Evolutionary conservation across 2,888 invertebrate genomes (phyloP).

Genomic region (Helicoverpa assulta): DNA sequence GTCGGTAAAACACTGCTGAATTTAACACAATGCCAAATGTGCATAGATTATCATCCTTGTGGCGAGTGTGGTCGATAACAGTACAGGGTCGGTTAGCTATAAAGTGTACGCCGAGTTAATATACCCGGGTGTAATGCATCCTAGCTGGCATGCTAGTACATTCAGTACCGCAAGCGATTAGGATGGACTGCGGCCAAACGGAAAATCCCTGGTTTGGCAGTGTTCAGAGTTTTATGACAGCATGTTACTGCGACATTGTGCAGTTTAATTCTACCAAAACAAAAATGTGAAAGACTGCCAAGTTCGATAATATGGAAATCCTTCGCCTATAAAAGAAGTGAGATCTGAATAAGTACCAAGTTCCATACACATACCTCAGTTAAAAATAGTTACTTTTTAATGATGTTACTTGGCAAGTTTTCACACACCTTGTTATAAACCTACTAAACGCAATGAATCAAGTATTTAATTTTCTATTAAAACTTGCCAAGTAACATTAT

Average conservation of each 20-base stretch:
- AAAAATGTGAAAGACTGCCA: too few species aligned
- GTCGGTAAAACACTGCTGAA: constrained; percentile 26
- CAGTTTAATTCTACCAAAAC: constrained; percentile 26
- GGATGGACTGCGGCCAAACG: constrained; percentile 57
- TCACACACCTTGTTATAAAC: too few species aligned
- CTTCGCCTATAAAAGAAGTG: too few species aligned
- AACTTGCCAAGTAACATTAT: too few species aligned
- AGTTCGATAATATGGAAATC: too few species aligned
- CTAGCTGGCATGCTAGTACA: constrained; percentile 24
- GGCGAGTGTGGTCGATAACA: constrained; percentile 53
- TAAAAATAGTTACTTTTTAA: too few species aligned
- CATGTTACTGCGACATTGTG: constrained; percentile 32
- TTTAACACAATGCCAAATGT: constrained; percentile 33
- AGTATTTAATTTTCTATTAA: too few species aligned
- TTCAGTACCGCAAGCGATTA: constrained; percentile 44
- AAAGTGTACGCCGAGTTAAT: constrained; percentile 30
- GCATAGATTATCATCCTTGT: constrained; percentile 47
- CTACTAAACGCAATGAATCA: too few species aligned
- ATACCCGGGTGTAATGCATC: constrained; percentile 44
- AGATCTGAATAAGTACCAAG: too few species aligned
- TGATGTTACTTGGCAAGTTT: too few species aligned
- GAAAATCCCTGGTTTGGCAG: constrained; percentile 53
- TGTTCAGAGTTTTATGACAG: constrained; percentile 33
- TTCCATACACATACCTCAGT: too few species aligned
- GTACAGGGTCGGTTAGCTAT: constrained; percentile 39